Evolutionary conservation across 2,797 vertebrate species (phyloP).

Genomic region (Macrochelys suwanniensis): DNA sequence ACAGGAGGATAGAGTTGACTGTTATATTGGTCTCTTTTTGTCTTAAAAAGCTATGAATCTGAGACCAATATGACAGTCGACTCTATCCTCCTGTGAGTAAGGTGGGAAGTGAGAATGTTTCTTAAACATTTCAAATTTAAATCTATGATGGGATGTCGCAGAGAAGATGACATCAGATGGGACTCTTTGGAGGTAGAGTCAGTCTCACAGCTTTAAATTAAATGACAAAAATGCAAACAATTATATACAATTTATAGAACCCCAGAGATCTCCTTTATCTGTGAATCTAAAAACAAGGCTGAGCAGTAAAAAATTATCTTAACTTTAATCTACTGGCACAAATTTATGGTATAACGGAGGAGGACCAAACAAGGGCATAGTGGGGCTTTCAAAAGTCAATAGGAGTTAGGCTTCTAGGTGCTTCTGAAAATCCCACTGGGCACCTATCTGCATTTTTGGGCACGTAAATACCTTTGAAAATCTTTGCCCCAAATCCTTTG

Average conservation of each 20-base stretch:
- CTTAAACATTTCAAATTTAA: too few species aligned
- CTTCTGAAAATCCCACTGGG: too few species aligned
- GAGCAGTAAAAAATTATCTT: neutral
- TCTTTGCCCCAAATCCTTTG: neutral
- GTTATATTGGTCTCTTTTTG: neutral
- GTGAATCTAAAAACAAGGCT: neutral
- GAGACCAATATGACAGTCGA: too few species aligned
- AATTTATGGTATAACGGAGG: neutral
- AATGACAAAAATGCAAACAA: neutral
- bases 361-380: neutral
- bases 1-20: neutral
- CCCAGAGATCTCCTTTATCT: neutral
- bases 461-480: neutral
- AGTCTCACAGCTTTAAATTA: neutral
- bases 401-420: neutral
- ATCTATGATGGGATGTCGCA: too few species aligned
- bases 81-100: too few species aligned
- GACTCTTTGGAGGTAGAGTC: neutral
- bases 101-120: too few species aligned
- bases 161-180: neutral
- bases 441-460: neutral
- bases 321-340: neutral
- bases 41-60: neutral
- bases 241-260: neutral
- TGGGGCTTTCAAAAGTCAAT: neutral